Percentiles rank a stretch among this genome's conserved stretches.
Evolutionary conservation across 2,797 vertebrate species (phyloP).

Genomic region (Acestrorhynchus altus): DNA sequence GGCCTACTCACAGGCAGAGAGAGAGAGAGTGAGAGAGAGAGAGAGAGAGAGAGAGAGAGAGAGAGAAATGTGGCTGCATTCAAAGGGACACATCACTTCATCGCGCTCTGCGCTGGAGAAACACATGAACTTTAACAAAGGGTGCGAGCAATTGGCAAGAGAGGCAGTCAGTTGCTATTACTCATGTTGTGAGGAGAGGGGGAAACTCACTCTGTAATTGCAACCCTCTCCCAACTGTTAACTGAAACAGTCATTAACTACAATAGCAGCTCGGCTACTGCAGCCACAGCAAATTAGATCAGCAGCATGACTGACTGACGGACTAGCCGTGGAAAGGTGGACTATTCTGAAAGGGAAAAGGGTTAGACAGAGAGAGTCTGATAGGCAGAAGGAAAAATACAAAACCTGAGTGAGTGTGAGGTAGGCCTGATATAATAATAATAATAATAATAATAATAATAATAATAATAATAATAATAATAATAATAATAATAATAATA

Average conservation of each 20-base stretch:
- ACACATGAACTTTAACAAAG: slow-evolving; percentile 85
- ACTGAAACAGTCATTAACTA: slow-evolving; percentile 86
- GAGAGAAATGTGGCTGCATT: slow-evolving; percentile 75
- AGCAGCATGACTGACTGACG: slow-evolving; percentile 73
- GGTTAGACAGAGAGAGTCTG: neutral
- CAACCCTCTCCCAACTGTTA: slow-evolving; percentile 83
- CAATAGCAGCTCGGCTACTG: slow-evolving; percentile 82
- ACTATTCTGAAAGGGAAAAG: slow-evolving; percentile 29
- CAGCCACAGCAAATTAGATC: slow-evolving; percentile 85
- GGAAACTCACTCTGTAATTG: slow-evolving; percentile 80
- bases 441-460: no score
- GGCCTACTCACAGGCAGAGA: slow-evolving; percentile 33
- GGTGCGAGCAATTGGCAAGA: slow-evolving; percentile 80
- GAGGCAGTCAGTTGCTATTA: slow-evolving; percentile 77
- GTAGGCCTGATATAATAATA: no score
- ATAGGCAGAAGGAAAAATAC: neutral
- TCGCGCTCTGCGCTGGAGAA: slow-evolving; percentile 76
- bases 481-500: no score
- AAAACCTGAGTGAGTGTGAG: no score
- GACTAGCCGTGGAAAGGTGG: slow-evolving; percentile 61
- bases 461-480: no score
- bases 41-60: neutral
- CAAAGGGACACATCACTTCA: slow-evolving; percentile 81
- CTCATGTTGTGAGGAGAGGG: slow-evolving; percentile 72
- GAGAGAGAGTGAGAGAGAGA: neutral